Evolutionary conservation across 1,140 invertebrate genomes (phyloP), one percentile per base, ranked within the genome.

Genomic region (Macrotrachela quadricornifera): DNA sequence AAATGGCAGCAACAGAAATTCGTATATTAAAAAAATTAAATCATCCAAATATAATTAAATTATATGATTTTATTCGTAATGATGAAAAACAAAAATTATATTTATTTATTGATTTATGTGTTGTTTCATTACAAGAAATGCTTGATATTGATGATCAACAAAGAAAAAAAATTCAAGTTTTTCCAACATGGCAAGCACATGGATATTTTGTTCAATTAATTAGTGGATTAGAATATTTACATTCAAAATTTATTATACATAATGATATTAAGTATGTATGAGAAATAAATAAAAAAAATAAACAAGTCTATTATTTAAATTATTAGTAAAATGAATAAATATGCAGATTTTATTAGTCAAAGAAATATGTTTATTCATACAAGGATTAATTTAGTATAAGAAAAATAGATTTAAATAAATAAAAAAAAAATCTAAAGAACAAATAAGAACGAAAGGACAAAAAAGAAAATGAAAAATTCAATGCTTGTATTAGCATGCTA

Each of bases 181-280:
- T 99, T 72, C 90, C 90, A 10, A 73, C 86, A 56, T 85, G 80
- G 74, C 91, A 97, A 75, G 84, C 88, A 6, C 87, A 94, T 71
- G 77, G 79, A 74, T 79, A 71, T 68, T 78, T 97, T 68, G 76
- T 73, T 59, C 92, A 99, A 67, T 71, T 97, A 40, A 73, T 96
- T 39, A 80, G 90, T 64, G 92, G 92, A 1, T 71, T 99, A 60
- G 85, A 94, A 66, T 97, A 97, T 72, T 74, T 99, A 57, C 92
- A 99, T 69, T 62, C 64, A 57, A 80, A 82, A 70, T 79, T 90
- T 48, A 84, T 97, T 17, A 79, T 97, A 55, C 94, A 99, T 68
- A 96, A 97, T 73, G 94, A 99, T 70, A 95, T 99, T 49, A 99
- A 99, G 21, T 30, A 30, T 30, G 21, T 30, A 30, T 4, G 21